A percentile compares a stretch with the other conserved stretches of the same genome.
phyloP scores from a whole-genome alignment of 2,888 invertebrate species.

The Rhamnusium bicolor region DNA sequence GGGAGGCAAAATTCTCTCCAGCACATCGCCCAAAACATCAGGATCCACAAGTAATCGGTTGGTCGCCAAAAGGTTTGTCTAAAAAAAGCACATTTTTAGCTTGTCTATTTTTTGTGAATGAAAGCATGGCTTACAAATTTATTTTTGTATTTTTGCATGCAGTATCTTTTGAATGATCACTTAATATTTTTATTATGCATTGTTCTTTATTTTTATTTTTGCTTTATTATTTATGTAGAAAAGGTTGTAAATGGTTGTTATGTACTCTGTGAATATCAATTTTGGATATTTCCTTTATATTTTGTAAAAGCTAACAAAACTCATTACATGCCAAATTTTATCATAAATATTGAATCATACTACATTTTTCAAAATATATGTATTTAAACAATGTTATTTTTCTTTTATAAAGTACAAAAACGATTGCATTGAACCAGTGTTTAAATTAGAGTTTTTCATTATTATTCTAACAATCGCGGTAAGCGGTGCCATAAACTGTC shows the following conservation, averaged over 20 bases:
- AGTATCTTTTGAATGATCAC: constrained; percentile 20
- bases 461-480: too few relatives aligned
- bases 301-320: constrained; percentile 7
- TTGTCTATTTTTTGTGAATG: constrained; percentile 31
- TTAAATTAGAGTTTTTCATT: too few relatives aligned
- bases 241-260: constrained; percentile 31
- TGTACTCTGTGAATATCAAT: constrained; percentile 1
- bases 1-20: constrained; percentile 63
- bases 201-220: constrained; percentile 16
- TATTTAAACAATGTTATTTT: too few relatives aligned
- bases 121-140: constrained; percentile 51
- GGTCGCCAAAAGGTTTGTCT: constrained; percentile 67
- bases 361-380: too few relatives aligned
- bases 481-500: too few relatives aligned
- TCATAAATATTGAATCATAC: not conserved
- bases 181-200: constrained; percentile 2
- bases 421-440: too few relatives aligned
- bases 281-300: constrained; percentile 13
- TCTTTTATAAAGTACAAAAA: too few relatives aligned
- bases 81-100: constrained; percentile 42
- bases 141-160: constrained; percentile 51
- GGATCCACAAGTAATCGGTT: constrained; percentile 63
- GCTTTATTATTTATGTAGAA: constrained; percentile 19
- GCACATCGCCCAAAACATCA: constrained; percentile 58
- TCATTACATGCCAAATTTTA: constrained; percentile 6